phyloP scores from a whole-genome alignment of 2,797 vertebrate genomes.

The Moxostoma hubbsi region DNA sequence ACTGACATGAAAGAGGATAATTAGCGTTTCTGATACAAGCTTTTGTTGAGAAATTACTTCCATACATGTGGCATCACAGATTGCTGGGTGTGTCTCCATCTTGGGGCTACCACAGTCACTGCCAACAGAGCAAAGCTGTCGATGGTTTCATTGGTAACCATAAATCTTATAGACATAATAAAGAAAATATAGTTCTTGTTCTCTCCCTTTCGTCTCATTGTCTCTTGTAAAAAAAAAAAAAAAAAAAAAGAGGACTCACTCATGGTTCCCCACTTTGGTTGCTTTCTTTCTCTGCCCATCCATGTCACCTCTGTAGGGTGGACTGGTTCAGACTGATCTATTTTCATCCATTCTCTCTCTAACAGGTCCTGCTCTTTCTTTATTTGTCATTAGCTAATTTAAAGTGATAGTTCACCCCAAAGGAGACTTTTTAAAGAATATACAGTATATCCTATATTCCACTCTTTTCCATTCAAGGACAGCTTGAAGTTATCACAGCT shows the following conservation, averaged over 20 bases:
- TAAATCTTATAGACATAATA: slow-evolving; percentile 45
- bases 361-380: background rate
- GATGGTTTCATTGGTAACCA: slow-evolving; percentile 46
- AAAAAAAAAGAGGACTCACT: slow-evolving; percentile 17
- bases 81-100: slow-evolving; percentile 56
- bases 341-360: no score
- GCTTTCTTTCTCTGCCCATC: slow-evolving; percentile 36
- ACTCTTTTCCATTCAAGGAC: no score
- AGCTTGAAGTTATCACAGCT: no score
- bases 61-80: slow-evolving; percentile 62
- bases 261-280: slow-evolving; percentile 46
- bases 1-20: slow-evolving; percentile 65
- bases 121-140: slow-evolving; percentile 56
- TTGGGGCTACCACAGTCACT: slow-evolving; percentile 52
- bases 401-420: no score
- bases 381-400: no score
- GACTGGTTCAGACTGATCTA: slow-evolving; percentile 40
- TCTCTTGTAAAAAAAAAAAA: slow-evolving; percentile 14
- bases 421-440: no score
- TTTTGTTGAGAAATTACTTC: slow-evolving; percentile 59
- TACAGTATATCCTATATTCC: no score
- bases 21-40: slow-evolving; percentile 55
- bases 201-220: background rate
- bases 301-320: slow-evolving; percentile 46
- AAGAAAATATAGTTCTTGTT: slow-evolving; percentile 31